phyloP scores from a whole-genome alignment of 92 coral and sea anemone genomes.

The Epizoanthus illoricatus region DNA sequence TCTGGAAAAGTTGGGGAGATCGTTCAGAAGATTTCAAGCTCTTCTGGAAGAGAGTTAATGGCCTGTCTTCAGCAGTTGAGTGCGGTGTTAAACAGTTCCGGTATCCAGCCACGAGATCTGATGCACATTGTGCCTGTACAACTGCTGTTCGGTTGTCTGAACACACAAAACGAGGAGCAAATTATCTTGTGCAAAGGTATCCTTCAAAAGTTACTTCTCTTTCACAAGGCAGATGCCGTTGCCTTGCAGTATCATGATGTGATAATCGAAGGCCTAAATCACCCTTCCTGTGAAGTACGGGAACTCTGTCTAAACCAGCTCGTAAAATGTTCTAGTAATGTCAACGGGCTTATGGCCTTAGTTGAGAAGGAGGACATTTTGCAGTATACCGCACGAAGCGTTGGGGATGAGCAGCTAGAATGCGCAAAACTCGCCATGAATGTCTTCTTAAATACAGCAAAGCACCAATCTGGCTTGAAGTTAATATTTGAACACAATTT shows the following conservation, averaged over 20 bases:
- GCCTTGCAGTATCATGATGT: constrained; percentile 77
- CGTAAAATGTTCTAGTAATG: constrained; percentile 74
- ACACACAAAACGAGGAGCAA: constrained; percentile 68
- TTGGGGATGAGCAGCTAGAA: constrained; percentile 68
- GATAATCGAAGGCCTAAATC: constrained; percentile 90
- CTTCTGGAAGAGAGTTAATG: constrained; percentile 57
- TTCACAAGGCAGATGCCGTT: constrained; percentile 76
- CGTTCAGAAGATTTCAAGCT: constrained; percentile 66
- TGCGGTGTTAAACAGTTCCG: constrained; percentile 66
- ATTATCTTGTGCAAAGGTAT: constrained; percentile 68
- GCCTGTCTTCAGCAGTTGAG: constrained; percentile 62
- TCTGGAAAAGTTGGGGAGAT: constrained; percentile 64
- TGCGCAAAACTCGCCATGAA: constrained; percentile 77
- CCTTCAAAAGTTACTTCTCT: constrained; percentile 75
- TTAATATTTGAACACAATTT: constrained; percentile 68
- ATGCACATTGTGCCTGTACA: constrained; percentile 61
- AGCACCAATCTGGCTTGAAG: constrained; percentile 80
- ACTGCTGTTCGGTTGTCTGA: constrained; percentile 66
- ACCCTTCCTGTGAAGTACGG: constrained; percentile 85
- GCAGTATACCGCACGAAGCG: constrained; percentile 70
- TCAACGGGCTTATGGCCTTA: constrained; percentile 83
- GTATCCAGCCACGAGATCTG: constrained; percentile 60
- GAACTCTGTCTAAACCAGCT: constrained; percentile 85
- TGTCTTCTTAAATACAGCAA: constrained; percentile 68
- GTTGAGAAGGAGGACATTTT: constrained; percentile 77